Percentiles rank a stretch among this genome's conserved stretches.
Conservation (phyloP, 2,113 vertebrate species). For the Lophotis ruficrista region DNA sequence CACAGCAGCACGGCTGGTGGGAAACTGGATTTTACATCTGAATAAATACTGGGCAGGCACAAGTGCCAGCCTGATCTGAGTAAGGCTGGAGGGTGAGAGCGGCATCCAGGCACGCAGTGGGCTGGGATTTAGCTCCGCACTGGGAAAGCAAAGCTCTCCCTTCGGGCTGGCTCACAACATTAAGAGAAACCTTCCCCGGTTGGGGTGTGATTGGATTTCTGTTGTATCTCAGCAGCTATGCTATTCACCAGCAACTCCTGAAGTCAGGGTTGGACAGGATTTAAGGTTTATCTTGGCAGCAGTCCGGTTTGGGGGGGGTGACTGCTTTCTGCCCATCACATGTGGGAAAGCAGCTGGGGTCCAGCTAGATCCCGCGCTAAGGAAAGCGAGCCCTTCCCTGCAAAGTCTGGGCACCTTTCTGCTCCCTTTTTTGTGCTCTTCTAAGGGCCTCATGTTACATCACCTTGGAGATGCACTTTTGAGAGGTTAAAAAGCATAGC, state of each 20-base stretch:
- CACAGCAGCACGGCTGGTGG: background rate
- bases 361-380: background rate
- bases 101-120: background rate
- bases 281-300: background rate
- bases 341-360: background rate
- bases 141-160: background rate
- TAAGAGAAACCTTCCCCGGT: background rate
- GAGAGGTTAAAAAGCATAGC: conserved; percentile 1
- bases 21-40: background rate
- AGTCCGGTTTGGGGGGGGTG: background rate
- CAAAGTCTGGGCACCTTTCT: background rate
- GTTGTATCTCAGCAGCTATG: background rate
- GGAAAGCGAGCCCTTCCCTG: background rate
- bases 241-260: background rate
- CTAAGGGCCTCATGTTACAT: background rate
- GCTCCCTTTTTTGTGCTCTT: background rate
- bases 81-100: background rate
- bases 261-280: background rate
- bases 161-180: background rate
- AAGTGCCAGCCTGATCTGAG: background rate
- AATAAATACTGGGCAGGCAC: background rate
- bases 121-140: background rate
- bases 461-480: background rate
- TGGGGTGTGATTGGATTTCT: background rate
- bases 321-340: background rate